Evolutionary conservation across 2,888 invertebrate species (phyloP), one percentile per base, ranked within the genome.

Genomic region (Phaonia tiefii): DNA sequence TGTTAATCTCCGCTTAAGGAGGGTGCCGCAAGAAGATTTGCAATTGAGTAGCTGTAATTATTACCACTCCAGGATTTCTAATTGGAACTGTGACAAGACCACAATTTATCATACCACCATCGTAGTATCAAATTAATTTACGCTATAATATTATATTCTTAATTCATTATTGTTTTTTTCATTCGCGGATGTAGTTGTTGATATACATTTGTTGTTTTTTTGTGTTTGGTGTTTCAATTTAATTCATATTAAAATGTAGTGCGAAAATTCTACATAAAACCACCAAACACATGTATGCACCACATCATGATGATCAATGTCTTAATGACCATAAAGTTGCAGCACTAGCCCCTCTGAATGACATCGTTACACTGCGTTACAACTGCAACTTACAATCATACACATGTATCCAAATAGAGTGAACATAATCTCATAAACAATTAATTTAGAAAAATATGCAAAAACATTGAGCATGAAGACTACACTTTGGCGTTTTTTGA

Each of bases 361-460:
- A 72, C 80, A 73, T 73, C 69, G 58, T 54, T 39, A 56, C n/a
- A 20, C 42, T 42, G 63, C 17, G n/a, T n/a, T n/a, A n/a, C n/a
- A n/a, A n/a, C n/a, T n/a, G n/a, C n/a, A n/a, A n/a, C n/a, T n/a
- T n/a, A n/a, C n/a, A n/a, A n/a, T n/a, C n/a, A n/a, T n/a, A n/a
- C n/a, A n/a, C n/a, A n/a, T n/a, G n/a, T n/a, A n/a, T n/a, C n/a
- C n/a, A n/a, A n/a, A n/a, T n/a, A n/a, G n/a, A n/a, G n/a, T n/a
- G 17, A 10, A 63, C 22, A 22, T 39, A 37, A 81, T 81, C 75
- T 75, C 75, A 75, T 58, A 81, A 81, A 81, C 81, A 81, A 78
- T 81, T 81, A 81, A 81, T 81, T 78, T 78, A 75, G 69, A 69
- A 81, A 81, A 78, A 75, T 75, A 81, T 42, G 49, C 39, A 78